Conservation (phyloP, 1,140 invertebrate species). For the Meteorus sp. region DNA sequence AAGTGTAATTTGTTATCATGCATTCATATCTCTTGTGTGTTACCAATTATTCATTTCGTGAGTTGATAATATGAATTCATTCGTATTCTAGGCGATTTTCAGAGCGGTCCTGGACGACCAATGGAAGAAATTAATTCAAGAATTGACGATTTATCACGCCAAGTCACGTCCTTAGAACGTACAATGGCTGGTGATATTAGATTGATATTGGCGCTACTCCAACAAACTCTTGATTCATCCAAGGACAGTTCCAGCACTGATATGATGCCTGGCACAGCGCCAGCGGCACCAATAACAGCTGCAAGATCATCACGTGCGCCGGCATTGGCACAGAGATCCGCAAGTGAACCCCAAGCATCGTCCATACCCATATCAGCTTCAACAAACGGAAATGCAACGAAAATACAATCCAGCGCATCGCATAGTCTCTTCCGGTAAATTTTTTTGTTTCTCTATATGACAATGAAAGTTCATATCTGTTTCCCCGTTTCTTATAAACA, state of each 20-base stretch:
- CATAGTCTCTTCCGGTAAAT: constrained; percentile 55
- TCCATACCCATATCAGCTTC: constrained; percentile 55
- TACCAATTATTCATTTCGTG: too few relatives aligned
- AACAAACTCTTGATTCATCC: constrained; percentile 59
- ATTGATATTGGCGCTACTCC: constrained; percentile 67
- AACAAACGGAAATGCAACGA: constrained; percentile 44
- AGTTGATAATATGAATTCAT: background rate
- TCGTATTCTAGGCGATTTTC: constrained; percentile 47
- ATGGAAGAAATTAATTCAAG: constrained; percentile 61
- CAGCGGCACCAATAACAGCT: constrained; percentile 39
- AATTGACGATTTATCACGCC: constrained; percentile 68
- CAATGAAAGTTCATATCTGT: too few relatives aligned
- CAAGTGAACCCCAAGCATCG: constrained; percentile 64
- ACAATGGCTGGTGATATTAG: constrained; percentile 69
- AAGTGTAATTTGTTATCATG: background rate
- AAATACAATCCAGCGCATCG: constrained; percentile 52
- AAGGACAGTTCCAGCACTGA: constrained; percentile 52
- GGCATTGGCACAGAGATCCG: constrained; percentile 63
- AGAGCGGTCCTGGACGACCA: constrained; percentile 54
- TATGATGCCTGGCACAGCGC: constrained; percentile 54
- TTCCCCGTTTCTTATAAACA: too few relatives aligned
- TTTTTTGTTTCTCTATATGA: too few relatives aligned
- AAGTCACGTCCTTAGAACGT: constrained; percentile 65
- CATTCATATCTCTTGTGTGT: too few relatives aligned
- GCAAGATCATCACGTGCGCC: constrained; percentile 46